phyloP scores from a whole-genome alignment of 2,113 vertebrate species.

The Butastur rufipennis region DNA sequence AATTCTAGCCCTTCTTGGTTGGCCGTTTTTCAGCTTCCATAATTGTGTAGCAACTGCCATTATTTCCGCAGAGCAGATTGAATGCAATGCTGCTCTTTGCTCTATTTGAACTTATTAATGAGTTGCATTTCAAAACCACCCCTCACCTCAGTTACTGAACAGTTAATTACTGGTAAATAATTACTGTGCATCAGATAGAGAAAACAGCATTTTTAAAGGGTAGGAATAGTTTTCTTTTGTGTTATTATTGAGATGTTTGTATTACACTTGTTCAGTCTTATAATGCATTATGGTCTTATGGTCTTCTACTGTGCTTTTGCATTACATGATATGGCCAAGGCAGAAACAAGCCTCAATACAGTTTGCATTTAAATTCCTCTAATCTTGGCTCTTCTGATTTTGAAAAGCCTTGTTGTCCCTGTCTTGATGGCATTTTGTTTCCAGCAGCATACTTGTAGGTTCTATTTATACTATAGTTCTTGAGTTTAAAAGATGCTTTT shows the following conservation, averaged over 20 bases:
- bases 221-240: background rate
- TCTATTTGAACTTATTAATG: background rate
- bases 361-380: background rate
- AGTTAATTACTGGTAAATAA: background rate
- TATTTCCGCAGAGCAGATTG: background rate
- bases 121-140: background rate
- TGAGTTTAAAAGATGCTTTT: background rate
- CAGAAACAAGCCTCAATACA: background rate
- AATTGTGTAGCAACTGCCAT: fast-evolving
- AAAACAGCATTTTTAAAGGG: background rate
- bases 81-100: background rate
- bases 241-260: background rate
- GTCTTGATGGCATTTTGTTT: background rate
- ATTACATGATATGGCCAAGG: background rate
- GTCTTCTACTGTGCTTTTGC: background rate
- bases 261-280: background rate
- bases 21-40: background rate
- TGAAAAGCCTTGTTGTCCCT: background rate
- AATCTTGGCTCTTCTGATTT: background rate
- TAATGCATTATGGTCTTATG: background rate
- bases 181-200: background rate
- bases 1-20: background rate
- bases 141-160: background rate
- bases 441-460: background rate
- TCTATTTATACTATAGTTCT: background rate